Conservation (phyloP, 2,888 invertebrate species). For the Hypomecis punctinalis region DNA sequence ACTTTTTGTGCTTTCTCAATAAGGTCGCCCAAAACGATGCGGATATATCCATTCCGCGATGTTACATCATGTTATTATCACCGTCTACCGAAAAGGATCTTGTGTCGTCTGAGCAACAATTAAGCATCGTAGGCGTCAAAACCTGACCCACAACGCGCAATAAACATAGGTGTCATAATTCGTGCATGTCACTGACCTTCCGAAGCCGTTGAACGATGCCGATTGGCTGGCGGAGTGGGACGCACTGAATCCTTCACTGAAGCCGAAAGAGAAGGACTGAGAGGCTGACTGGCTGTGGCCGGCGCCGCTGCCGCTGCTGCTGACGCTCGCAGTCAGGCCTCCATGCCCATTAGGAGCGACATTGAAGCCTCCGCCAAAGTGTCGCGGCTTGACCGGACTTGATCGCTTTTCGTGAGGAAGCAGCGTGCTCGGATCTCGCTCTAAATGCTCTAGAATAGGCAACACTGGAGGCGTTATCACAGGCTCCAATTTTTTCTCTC, state of each 20-base stretch:
- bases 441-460: slow-evolving; percentile 79
- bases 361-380: slow-evolving; percentile 73
- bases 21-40: slow-evolving; percentile 17
- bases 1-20: slow-evolving; percentile 22
- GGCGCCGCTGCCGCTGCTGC: slow-evolving; percentile 73
- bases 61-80: slow-evolving; percentile 30
- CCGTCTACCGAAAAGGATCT: slow-evolving; percentile 30
- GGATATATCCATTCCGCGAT: slow-evolving; percentile 21
- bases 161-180: slow-evolving; percentile 14
- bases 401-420: slow-evolving; percentile 64
- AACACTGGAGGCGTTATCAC: slow-evolving; percentile 80
- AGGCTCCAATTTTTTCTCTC: slow-evolving; percentile 71
- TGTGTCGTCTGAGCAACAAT: slow-evolving; percentile 29
- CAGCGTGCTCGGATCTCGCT: slow-evolving; percentile 79
- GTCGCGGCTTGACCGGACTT: slow-evolving; percentile 64
- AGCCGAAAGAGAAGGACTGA: slow-evolving; percentile 80
- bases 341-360: slow-evolving; percentile 73
- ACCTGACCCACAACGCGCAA: slow-evolving; percentile 24
- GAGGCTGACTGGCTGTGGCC: slow-evolving; percentile 78
- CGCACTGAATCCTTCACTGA: slow-evolving; percentile 79
- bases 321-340: slow-evolving; percentile 74
- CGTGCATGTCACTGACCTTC: slow-evolving; percentile 67
- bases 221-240: slow-evolving; percentile 81
- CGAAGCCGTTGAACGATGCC: slow-evolving; percentile 77
- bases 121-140: slow-evolving; percentile 15